Evolutionary conservation across 2,797 vertebrate species (phyloP).

Genomic region (Bradypodion pumilum): DNA sequence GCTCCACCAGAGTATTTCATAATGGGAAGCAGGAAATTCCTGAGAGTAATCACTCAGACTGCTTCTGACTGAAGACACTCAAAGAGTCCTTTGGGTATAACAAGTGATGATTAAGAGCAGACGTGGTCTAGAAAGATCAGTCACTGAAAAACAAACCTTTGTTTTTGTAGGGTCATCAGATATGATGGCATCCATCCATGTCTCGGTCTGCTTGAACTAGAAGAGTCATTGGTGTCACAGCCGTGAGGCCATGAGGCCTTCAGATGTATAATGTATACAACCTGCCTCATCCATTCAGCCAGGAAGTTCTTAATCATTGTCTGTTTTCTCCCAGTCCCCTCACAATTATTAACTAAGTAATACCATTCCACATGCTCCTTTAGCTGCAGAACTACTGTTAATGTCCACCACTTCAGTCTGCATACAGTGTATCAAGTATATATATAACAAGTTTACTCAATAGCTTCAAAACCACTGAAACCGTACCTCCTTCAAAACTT

Average conservation of each 20-base stretch:
- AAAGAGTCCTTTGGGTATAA: slow-evolving; percentile 49
- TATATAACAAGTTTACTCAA: not conserved
- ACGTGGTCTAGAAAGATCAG: slow-evolving; percentile 52
- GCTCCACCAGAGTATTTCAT: slow-evolving; percentile 27
- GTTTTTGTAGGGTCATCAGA: not conserved
- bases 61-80: slow-evolving; percentile 59
- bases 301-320: slow-evolving; percentile 16
- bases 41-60: slow-evolving; percentile 52
- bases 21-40: slow-evolving; percentile 66
- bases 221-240: not conserved
- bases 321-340: not conserved
- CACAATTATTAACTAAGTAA: not conserved
- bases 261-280: not conserved
- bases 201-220: not conserved
- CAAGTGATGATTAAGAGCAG: slow-evolving; percentile 60
- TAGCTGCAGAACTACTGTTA: not conserved
- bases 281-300: not conserved
- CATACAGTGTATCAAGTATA: not conserved
- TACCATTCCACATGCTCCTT: not conserved
- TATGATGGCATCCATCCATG: not conserved
- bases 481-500: not conserved
- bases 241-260: slow-evolving; percentile 2
- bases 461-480: not conserved
- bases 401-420: not conserved
- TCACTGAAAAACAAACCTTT: slow-evolving; percentile 36